Evolutionary conservation across 2,888 invertebrate genomes (phyloP).

Genomic region (Drosophila neoperkinsi): DNA sequence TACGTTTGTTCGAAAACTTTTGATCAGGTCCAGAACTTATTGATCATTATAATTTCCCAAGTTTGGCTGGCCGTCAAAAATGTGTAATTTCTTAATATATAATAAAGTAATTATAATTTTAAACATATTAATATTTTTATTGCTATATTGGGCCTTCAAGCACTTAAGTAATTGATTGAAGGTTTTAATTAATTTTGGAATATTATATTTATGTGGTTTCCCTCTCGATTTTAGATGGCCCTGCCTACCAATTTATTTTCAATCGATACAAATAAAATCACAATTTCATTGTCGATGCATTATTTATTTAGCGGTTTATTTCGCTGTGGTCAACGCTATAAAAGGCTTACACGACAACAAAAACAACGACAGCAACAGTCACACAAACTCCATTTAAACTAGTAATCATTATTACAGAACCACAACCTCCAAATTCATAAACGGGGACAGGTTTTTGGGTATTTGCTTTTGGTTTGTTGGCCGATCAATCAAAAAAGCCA

Average conservation of each 20-base stretch:
- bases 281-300: slow-evolving; percentile 57
- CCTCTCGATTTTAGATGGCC: not conserved
- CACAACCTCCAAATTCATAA: slow-evolving; percentile 61
- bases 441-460: slow-evolving; percentile 26
- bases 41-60: not conserved
- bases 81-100: not conserved
- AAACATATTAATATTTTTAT: slow-evolving; percentile 23
- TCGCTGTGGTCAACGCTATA: slow-evolving; percentile 56
- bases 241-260: slow-evolving; percentile 16
- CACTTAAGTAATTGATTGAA: slow-evolving; percentile 56
- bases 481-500: slow-evolving; percentile 56
- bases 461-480: slow-evolving; percentile 11
- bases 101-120: not conserved
- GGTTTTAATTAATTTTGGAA: slow-evolving; percentile 69
- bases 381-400: slow-evolving; percentile 21
- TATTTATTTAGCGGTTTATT: slow-evolving; percentile 77
- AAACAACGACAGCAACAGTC: not conserved
- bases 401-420: slow-evolving; percentile 62
- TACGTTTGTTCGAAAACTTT: not conserved
- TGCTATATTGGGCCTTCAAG: slow-evolving; percentile 12
- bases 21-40: too few species aligned
- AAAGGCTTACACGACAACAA: slow-evolving; percentile 17
- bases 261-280: slow-evolving; percentile 53
- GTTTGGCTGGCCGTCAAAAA: not conserved
- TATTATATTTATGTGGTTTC: slow-evolving; percentile 32